phyloP scores from a whole-genome alignment of 1,140 invertebrate genomes.

The Drosophila baimaii region DNA sequence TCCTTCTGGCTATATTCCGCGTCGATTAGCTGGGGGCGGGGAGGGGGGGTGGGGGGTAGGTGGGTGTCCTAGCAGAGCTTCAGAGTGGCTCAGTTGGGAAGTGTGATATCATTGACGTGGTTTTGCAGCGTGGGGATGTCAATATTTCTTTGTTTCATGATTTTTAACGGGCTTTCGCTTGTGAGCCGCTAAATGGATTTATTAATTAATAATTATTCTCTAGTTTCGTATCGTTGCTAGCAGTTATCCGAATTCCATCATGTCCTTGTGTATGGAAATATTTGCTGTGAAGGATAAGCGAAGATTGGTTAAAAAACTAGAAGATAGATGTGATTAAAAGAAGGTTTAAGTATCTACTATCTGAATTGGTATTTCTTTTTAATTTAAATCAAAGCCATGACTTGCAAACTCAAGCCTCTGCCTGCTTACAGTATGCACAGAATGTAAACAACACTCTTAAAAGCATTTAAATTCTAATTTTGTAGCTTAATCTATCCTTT shows the following conservation, averaged over 20 bases:
- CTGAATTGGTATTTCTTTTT: neutral
- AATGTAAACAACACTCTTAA: too few species aligned
- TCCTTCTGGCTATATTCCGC: conserved; percentile 14
- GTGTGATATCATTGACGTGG: conserved; percentile 22
- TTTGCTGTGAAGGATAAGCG: conserved; percentile 48
- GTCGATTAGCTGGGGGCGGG: neutral
- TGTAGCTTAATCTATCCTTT: too few species aligned
- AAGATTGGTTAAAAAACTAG: neutral
- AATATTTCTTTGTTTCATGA: conserved; percentile 11
- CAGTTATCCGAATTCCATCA: conserved; percentile 79
- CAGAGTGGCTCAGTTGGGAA: conserved; percentile 1
- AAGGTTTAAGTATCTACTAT: too few species aligned
- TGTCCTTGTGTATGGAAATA: conserved; percentile 79
- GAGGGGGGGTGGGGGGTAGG: neutral
- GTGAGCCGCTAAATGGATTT: conserved; percentile 3
- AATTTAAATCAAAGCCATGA: too few species aligned
- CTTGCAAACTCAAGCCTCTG: too few species aligned
- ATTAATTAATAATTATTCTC: conserved; percentile 4
- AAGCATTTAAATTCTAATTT: too few species aligned
- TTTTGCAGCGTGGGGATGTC: neutral
- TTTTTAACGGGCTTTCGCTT: neutral
- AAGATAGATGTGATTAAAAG: neutral
- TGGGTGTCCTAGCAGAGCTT: conserved; percentile 8
- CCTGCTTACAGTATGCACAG: too few species aligned
- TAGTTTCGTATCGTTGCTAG: conserved; percentile 15